These are phyloP conservation scores for Diplodus sargus DNA, from an alignment of 2,797 vertebrate genomes.

Conservation along the genomic window DNA sequence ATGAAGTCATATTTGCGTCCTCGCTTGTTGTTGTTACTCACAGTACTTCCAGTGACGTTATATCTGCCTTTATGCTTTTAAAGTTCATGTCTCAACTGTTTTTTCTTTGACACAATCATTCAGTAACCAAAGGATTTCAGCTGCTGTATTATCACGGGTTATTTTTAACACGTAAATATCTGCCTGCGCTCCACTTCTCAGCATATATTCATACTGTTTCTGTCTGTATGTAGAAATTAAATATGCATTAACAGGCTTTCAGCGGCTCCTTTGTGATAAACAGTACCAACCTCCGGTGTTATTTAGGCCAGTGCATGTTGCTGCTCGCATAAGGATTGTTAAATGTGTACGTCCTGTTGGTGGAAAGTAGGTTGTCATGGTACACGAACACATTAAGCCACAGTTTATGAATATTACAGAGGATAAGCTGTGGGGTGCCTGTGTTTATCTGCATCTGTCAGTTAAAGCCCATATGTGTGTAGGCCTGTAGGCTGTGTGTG, in stretches of 20 bases:
- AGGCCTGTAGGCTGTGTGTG: conserved; percentile 18
- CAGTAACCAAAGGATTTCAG: too few species aligned
- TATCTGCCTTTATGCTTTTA: too few species aligned
- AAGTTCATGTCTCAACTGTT: too few species aligned
- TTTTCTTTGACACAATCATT: too few species aligned
- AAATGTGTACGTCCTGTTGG: conserved; percentile 52
- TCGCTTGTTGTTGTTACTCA: too few species aligned
- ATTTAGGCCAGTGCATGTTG: conserved; percentile 66
- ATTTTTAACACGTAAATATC: not conserved
- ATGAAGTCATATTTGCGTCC: too few species aligned
- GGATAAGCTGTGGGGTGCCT: conserved; percentile 47
- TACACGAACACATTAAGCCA: conserved; percentile 39
- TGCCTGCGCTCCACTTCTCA: not conserved
- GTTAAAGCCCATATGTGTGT: conserved; percentile 25
- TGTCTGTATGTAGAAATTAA: conserved; percentile 1
- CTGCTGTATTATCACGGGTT: not conserved
- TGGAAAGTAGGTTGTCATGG: conserved; percentile 58
- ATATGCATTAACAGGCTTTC: conserved; percentile 28
- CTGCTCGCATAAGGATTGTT: conserved; percentile 55
- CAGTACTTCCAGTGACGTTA: too few species aligned
- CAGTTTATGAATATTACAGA: conserved; percentile 59
- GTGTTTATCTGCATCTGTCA: conserved; percentile 42
- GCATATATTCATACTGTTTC: conserved; percentile 3
- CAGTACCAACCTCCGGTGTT: conserved; percentile 17
- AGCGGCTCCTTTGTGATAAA: conserved; percentile 34